Conservation (phyloP, 2,888 invertebrate genomes). For the Drosophila robusta region DNA sequence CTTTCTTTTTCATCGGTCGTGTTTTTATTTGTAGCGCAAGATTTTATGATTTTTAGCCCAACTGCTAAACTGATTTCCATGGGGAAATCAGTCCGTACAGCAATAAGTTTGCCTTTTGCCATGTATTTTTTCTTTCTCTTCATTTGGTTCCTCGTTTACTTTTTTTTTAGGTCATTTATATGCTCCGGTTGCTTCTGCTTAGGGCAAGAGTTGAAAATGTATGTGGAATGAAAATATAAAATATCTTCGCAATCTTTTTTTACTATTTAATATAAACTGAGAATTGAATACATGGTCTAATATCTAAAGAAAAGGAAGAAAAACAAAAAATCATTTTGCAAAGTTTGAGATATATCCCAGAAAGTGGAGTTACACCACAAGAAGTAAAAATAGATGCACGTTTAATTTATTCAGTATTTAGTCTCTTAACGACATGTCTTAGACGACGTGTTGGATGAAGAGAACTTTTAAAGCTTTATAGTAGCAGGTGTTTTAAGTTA, state of each 20-base stretch:
- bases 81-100: constrained; percentile 76
- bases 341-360: no score
- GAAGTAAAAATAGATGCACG: no score
- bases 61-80: constrained; percentile 84
- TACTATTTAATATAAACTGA: no score
- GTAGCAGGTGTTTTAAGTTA: no score
- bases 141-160: constrained; percentile 25
- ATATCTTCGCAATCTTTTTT: not conserved
- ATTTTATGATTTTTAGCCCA: constrained; percentile 83
- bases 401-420: no score
- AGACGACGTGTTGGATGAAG: not conserved
- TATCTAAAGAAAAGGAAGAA: no score
- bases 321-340: no score
- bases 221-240: constrained; percentile 6
- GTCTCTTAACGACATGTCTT: not conserved
- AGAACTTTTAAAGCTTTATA: no score
- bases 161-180: constrained; percentile 29
- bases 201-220: constrained; percentile 12
- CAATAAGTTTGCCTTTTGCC: constrained; percentile 54
- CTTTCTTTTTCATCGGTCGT: constrained; percentile 60
- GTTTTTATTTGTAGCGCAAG: constrained; percentile 75
- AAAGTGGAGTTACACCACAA: no score
- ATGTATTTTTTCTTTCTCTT: constrained; percentile 16
- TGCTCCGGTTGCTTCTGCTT: constrained; percentile 18
- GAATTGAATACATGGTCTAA: no score